Conservation (phyloP, 1,140 invertebrate species). For the Ceratoteleas bidentatus region DNA sequence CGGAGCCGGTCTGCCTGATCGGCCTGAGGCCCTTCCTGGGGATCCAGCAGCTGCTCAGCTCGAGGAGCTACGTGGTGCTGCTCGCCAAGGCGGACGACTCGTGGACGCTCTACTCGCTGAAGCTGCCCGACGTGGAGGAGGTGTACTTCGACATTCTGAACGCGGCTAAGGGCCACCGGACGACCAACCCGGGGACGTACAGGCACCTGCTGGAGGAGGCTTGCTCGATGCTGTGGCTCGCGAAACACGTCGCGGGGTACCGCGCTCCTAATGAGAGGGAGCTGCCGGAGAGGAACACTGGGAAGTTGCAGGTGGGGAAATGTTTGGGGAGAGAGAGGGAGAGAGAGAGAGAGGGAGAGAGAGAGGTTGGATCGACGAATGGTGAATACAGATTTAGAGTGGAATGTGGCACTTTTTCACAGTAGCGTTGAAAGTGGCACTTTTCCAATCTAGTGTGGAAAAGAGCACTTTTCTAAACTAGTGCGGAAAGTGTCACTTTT, state of each 20-base stretch:
- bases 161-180: constrained; percentile 84
- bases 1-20: constrained; percentile 87
- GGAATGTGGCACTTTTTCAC: no score
- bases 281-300: constrained; percentile 2
- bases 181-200: constrained; percentile 84
- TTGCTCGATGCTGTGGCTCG: constrained; percentile 83
- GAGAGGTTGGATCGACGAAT: no score
- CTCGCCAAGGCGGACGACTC: constrained; percentile 84
- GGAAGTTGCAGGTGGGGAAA: constrained; percentile 72
- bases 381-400: no score
- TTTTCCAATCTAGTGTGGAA: no score
- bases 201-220: constrained; percentile 86
- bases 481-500: no score
- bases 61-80: constrained; percentile 84
- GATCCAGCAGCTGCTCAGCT: constrained; percentile 85
- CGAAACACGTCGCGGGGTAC: constrained; percentile 71
- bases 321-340: no score
- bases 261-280: constrained; percentile 11
- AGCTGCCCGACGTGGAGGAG: constrained; percentile 83
- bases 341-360: no score
- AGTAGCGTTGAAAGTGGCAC: no score
- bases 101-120: constrained; percentile 87
- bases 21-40: constrained; percentile 88
- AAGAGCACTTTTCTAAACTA: no score
- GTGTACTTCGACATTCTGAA: constrained; percentile 86